Base-by-base conservation (phyloP, 2,888 invertebrate species). In the Eupithecia centaureata region DNA sequence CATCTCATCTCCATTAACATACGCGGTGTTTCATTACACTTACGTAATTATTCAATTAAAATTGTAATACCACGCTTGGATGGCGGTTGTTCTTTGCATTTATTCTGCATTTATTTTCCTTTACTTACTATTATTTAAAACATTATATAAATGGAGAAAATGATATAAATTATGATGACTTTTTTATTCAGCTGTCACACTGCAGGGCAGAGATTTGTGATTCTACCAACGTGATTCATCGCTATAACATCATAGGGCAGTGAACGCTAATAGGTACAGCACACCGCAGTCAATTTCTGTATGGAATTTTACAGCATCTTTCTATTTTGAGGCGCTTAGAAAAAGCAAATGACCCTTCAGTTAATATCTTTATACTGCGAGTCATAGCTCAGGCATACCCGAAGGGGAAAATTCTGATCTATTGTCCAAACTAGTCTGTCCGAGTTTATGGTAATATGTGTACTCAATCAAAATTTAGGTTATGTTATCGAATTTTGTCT, bases 111-210 rank as follows among this genome's bases (percentile, higher is more conserved):
- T 30, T 5, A 42, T 18, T 42, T 42, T 42, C 42, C 7, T 18
- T 7, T 42, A 35, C 13, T 4, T n/a, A 38, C n/a, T 47, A 22
- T 2, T 22, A 47, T 42, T 42, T 42, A 10, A 47, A 42, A 42
- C 8, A 42, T 42, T 38, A 8, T 22, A 42, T 22, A 22, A 47
- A 47, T 12, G 47, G 47, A 47, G 47, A 22, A 47, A 47, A 47
- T 47, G 47, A 47, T 22, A 47, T 47, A 12, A 47, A 47, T 47
- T 47, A 47, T 47, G 47, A 47, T 47, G 47, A 47, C 47, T 4
- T 47, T 47, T 22, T 22, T 22, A 22, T 47, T 22, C 22, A 42
- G 22, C 22, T 47, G 22, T 47, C 10, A 12, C 22, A 22, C 47
- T 47, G 47, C 47, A 42, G 10, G 47, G 47, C 2, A n/a, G 5